These are phyloP conservation scores for Anthonomus grandis DNA, from an alignment of 1,140 invertebrate genomes.

Conservation along the genomic window DNA sequence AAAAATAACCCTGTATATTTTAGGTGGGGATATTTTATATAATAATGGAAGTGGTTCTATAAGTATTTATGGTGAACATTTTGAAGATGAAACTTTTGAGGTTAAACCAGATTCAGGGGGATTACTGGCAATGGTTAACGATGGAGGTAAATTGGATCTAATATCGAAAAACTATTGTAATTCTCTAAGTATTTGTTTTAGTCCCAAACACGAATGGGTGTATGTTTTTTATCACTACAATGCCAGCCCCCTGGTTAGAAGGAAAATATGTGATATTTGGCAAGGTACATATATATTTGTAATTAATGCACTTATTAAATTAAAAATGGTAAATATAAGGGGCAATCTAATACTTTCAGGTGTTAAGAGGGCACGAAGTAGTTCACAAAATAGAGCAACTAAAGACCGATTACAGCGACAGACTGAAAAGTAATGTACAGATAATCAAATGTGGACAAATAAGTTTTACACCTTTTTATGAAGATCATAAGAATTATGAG, in stretches of 20 bases:
- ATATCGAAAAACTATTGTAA: conserved; percentile 8
- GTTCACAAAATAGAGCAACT: conserved; percentile 82
- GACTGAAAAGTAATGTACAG: conserved; percentile 62
- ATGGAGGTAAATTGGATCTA: conserved; percentile 51
- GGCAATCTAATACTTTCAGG: conserved; percentile 49
- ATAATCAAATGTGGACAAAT: conserved; percentile 65
- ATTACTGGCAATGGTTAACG: conserved; percentile 93
- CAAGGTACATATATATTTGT: conserved; percentile 55
- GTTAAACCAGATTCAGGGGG: conserved; percentile 85
- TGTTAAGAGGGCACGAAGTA: conserved; percentile 76
- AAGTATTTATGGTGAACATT: conserved; percentile 89
- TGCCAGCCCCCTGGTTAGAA: conserved; percentile 88
- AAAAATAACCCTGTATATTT: neutral
- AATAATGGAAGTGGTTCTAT: conserved; percentile 74
- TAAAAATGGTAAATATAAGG: neutral
- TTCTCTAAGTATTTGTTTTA: conserved; percentile 3
- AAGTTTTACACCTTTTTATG: conserved; percentile 58
- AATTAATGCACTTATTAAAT: neutral
- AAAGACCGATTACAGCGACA: conserved; percentile 71
- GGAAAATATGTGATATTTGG: conserved; percentile 92
- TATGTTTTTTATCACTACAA: conserved; percentile 94
- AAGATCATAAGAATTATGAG: conserved; percentile 70
- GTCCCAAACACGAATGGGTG: conserved; percentile 82
- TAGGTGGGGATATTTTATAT: conserved; percentile 68
- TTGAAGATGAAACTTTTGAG: conserved; percentile 92